A percentile compares a stretch with the other conserved stretches of the same genome.
Evolutionary conservation across 2,113 vertebrate genomes (phyloP).

Genomic region (Ptilonorhynchus violaceus): DNA sequence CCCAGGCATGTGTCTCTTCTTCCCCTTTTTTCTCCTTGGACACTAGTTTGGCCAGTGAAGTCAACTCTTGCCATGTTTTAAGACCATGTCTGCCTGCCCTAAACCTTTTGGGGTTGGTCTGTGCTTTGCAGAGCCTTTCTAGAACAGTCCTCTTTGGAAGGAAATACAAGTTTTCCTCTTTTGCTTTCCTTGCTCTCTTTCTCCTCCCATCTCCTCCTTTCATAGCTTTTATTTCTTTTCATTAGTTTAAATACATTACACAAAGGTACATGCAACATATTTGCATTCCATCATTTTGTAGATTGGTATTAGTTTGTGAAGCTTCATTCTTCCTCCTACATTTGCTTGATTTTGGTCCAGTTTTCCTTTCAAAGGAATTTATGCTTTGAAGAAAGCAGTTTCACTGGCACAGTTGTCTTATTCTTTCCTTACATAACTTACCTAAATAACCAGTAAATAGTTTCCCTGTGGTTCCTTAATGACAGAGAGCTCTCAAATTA

Average conservation of each 20-base stretch:
- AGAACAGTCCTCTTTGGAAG: not conserved
- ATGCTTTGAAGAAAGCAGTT: accelerated
- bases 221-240: not conserved
- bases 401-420: not conserved
- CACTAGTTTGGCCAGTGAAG: not conserved
- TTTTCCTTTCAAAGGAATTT: not conserved
- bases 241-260: not conserved
- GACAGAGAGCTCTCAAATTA: not conserved
- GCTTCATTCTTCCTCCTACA: not conserved
- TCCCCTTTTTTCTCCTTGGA: not conserved
- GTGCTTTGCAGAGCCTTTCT: not conserved
- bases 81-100: not conserved
- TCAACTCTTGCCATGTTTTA: not conserved
- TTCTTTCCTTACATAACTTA: not conserved
- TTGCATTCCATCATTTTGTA: not conserved
- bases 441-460: not conserved
- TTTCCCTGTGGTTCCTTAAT: not conserved
- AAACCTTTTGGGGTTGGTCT: not conserved
- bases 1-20: not conserved
- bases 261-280: not conserved
- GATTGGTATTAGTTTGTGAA: not conserved
- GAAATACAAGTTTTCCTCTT: not conserved
- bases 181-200: not conserved
- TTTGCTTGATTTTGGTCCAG: not conserved
- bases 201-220: not conserved